These are phyloP conservation scores for Drosophila subquinaria DNA, from an alignment of 2,888 invertebrate genomes.

Conservation along the genomic window DNA sequence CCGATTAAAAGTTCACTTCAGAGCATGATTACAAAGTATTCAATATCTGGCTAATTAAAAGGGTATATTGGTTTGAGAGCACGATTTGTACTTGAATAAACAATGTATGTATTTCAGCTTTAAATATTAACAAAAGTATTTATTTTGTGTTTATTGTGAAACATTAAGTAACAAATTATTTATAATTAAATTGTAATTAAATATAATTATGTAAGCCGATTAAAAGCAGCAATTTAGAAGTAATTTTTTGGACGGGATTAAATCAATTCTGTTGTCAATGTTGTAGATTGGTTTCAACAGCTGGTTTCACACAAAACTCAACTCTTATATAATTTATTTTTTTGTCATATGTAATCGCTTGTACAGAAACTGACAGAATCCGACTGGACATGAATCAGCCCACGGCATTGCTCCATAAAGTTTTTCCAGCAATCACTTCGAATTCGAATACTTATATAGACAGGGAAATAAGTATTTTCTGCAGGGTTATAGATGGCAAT, in stretches of 20 bases:
- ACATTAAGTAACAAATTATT: not conserved
- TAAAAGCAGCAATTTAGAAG: not conserved
- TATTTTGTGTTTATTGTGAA: not conserved
- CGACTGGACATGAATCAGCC: conserved; percentile 27
- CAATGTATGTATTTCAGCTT: not conserved
- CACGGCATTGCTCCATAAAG: conserved; percentile 19
- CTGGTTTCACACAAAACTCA: conserved; percentile 2
- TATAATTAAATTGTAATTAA: not conserved
- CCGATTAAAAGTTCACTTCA: not conserved
- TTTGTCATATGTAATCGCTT: conserved; percentile 79
- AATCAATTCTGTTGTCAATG: not conserved
- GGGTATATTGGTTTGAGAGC: not conserved
- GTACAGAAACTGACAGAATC: conserved; percentile 63
- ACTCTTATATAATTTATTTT: conserved; percentile 44
- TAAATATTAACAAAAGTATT: not conserved
- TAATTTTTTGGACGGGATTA: not conserved
- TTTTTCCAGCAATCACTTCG: conserved; percentile 14
- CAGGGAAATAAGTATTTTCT: conserved; percentile 28
- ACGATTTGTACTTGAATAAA: not conserved
- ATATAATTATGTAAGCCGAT: not conserved
- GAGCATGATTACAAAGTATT: not conserved
- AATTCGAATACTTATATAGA: not conserved
- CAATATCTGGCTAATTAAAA: not conserved
- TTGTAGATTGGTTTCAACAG: conserved; percentile 2
- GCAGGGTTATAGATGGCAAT: conserved; percentile 51